Base-by-base conservation (phyloP, 2,888 invertebrate species). In the Onthophagus sagittarius region DNA sequence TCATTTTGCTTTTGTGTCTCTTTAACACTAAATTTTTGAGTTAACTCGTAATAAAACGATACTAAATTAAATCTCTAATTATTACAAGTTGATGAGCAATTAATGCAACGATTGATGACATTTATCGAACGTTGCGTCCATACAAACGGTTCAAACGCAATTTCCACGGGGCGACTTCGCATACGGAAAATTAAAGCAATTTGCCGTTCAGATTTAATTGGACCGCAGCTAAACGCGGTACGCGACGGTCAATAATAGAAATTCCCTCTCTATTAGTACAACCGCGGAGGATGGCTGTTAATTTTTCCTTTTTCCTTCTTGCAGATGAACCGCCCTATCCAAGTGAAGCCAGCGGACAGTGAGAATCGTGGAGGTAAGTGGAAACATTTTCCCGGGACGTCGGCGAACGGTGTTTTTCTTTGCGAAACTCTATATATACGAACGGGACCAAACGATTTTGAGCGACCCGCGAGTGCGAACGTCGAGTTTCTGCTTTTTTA, bases 291-390 rank as follows among this genome's bases (percentile, higher is more conserved):
- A 53, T 11, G 39, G 39, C 11, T 4, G 11, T 11, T 2, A 53
- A 62, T 62, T 53, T 53, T 33, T 70, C 32, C 11, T 64, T 32
- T 15, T 11, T 70, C 71, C 79, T 84, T 81, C 82, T 94, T 95
- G 70, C 93, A 99, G 98, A 99, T 99, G 98, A 98, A 98, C 93
- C 96, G 98, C 91, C 97, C 98, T 89, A 97, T 98, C 91, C 98
- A 98, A 93, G 97, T 99, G 92, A 99, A 99, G 90, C 97, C 98
- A 89, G 98, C 98, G 90, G 98, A 98, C 90, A 97, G 95, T 91
- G 98, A 98, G 91, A 98, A 96, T 90, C 94, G 97, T 92, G 93
- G 95, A 94, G 97, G 95, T 96, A 90, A 93, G 89, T 78, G 67
- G 15, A 31, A 15, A n/a, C 67, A 23, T 67, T 67, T 67, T 64